A percentile compares a stretch with the other conserved stretches of the same genome.
Conservation (phyloP, 1,140 invertebrate species). For the honey bee (Apis mellifera) region Amel_HAv3.1 CM009934.2:8492501-8493000, state of each 20-base stretch:
- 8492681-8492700: conserved; percentile 95
- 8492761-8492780: conserved; percentile 95
- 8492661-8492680: conserved; percentile 91
- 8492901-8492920: not conserved
- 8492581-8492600: conserved; percentile 89
- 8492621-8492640: conserved; percentile 91
- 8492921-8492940: conserved; percentile 17
- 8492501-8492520: conserved; percentile 93
- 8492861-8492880: conserved; percentile 2
- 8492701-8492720: conserved; percentile 93
- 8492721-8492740: conserved; percentile 93
- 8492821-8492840: conserved; percentile 61
- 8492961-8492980: not conserved
- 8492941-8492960: not conserved
- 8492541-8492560: conserved; percentile 93
- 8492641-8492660: conserved; percentile 90
- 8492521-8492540: conserved; percentile 87
- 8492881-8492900: conserved; percentile 34
- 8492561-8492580: conserved; percentile 94
- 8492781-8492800: conserved; percentile 93
- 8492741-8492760: conserved; percentile 92
- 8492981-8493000: not conserved
- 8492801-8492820: conserved; percentile 89
- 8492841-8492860: not conserved
- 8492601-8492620: conserved; percentile 92